Evolutionary conservation across 2,888 invertebrate species (phyloP), one percentile per base, ranked within the genome.

Genomic region (Aspidiotus destructor): DNA sequence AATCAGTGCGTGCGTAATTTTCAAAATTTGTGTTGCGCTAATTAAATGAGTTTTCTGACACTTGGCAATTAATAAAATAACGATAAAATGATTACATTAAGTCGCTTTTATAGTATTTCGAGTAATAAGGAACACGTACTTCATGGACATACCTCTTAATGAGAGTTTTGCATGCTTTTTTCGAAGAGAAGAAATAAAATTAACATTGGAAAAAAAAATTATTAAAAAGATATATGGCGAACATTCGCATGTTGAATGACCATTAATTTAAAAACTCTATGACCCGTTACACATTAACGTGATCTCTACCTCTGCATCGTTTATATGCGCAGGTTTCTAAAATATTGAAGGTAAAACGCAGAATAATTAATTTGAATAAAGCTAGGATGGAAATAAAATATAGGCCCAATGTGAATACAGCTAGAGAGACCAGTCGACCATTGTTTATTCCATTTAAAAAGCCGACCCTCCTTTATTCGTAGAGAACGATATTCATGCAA

Each of bases 11-110:
- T 28, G 28, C 1, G 62, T 62, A 62, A 40, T 52, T 62, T 28
- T 52, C 54, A 55, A 64, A 55, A 64, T 16, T 55, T 65, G 57
- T 65, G 65, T 54, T 28, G 28, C 28, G 28, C 28, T 65, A 57
- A 65, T 65, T 65, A 65, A 65, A 65, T 65, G 55, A 55, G 53
- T 57, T 65, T 57, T 65, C 65, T 55, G 65, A 57, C 65, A 65
- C 65, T 65, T 65, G 44, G 42, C 57, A 65, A 65, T 65, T 65
- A 65, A 65, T 65, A 65, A 65, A 57, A 65, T 57, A 55, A 57
- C 65, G 44, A 57, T 65, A 65, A 65, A 65, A 65, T 65, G 65
- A 65, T 65, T 65, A 57, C 57, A 57, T 28, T 28, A 28, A 28
- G 28, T 28, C 28, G 28, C 28, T 28, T 28, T 28, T 41, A 65